These are phyloP conservation scores for Eupithecia pulchellata DNA, from an alignment of 2,888 invertebrate genomes.

Conservation along the genomic window DNA sequence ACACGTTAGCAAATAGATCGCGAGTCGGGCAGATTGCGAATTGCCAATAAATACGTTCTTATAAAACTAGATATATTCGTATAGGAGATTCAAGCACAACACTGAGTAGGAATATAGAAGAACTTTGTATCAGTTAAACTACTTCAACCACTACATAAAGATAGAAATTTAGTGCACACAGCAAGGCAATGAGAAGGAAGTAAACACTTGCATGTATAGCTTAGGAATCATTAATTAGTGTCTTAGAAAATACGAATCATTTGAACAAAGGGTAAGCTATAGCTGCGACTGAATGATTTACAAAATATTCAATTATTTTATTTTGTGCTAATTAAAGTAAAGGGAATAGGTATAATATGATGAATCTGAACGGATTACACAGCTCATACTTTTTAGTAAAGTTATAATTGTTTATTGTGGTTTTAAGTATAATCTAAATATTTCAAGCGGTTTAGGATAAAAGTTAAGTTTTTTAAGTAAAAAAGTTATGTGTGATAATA, in stretches of 20 bases:
- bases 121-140: conserved; percentile 32
- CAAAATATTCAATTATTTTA: no score
- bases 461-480: no score
- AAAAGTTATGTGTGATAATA: neutral
- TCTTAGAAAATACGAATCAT: neutral
- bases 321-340: neutral
- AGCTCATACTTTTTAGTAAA: neutral
- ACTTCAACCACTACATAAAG: conserved; percentile 22
- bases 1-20: conserved; percentile 69
- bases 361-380: neutral
- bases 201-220: conserved; percentile 30
- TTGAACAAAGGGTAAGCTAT: neutral
- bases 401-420: neutral
- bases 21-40: conserved; percentile 61
- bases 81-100: conserved; percentile 66
- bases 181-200: conserved; percentile 74
- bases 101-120: conserved; percentile 64
- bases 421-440: neutral
- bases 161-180: conserved; percentile 57
- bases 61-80: conserved; percentile 31
- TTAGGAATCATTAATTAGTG: neutral
- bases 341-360: neutral
- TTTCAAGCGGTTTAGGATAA: neutral
- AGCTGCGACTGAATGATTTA: neutral
- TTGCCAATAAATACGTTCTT: conserved; percentile 43